Conservation (phyloP, 2,113 vertebrate species). For the Alces alces region DNA sequence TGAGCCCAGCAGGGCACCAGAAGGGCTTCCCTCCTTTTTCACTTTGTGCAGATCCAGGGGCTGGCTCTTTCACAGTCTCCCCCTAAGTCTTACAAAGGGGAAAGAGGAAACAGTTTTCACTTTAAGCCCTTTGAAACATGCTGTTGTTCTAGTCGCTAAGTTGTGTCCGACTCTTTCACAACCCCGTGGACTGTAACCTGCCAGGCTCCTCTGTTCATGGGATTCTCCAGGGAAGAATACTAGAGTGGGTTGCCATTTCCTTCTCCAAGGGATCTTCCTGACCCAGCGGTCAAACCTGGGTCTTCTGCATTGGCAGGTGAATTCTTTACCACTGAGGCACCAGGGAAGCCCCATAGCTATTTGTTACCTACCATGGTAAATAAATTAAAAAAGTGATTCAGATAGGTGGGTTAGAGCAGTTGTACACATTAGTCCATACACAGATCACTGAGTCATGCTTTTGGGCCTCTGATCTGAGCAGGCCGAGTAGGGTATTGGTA, state of each 20-base stretch:
- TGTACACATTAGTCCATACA: fast-evolving
- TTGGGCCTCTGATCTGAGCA: fast-evolving
- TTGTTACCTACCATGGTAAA: too few relatives aligned
- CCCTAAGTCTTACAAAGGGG: background rate
- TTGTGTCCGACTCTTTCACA: background rate
- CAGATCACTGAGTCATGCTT: fast-evolving
- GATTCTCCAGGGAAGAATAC: background rate
- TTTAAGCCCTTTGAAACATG: background rate
- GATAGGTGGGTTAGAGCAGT: background rate
- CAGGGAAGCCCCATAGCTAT: background rate
- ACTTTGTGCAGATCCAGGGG: too few relatives aligned
- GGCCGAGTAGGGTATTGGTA: background rate
- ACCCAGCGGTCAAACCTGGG: background rate
- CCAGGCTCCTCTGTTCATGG: background rate
- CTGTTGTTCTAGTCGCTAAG: fast-evolving
- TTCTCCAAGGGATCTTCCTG: background rate
- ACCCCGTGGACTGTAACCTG: background rate
- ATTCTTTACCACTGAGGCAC: background rate
- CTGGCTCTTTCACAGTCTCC: too few relatives aligned
- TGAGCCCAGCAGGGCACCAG: background rate
- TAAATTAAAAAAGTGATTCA: fast-evolving
- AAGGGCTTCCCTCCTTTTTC: too few relatives aligned
- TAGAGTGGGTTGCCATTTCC: background rate
- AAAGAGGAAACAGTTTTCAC: background rate
- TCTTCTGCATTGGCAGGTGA: background rate